phyloP scores from a whole-genome alignment of 2,888 invertebrate genomes.

The Fragum sueziense region DNA sequence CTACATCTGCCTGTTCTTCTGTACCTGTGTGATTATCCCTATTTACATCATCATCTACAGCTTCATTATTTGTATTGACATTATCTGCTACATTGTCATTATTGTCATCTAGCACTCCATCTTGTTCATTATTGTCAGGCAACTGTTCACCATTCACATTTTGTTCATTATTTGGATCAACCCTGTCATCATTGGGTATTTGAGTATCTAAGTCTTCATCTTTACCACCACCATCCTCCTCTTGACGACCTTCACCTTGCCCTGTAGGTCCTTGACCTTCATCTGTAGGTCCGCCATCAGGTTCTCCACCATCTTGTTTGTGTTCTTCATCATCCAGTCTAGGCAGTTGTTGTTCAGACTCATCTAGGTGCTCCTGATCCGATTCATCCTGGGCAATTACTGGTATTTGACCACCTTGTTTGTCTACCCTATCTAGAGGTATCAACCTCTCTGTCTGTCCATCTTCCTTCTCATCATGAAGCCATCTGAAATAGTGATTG shows the following conservation, averaged over 20 bases:
- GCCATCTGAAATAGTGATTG: constrained; percentile 54
- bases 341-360: not conserved
- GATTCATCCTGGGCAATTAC: not conserved
- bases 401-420: not conserved
- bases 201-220: too few species aligned
- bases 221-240: not conserved
- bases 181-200: too few species aligned
- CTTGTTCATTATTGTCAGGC: not conserved
- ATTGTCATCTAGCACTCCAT: not conserved
- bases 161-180: not conserved
- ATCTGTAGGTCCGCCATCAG: not conserved
- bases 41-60: too few species aligned
- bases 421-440: constrained; percentile 62
- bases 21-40: too few species aligned
- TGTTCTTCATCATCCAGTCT: not conserved
- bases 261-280: not conserved
- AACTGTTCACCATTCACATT: not conserved
- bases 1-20: not conserved
- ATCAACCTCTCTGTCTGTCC: constrained; percentile 68
- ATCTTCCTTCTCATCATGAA: constrained; percentile 71
- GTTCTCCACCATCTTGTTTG: not conserved
- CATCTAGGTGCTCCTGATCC: not conserved
- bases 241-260: not conserved
- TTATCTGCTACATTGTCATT: not conserved
- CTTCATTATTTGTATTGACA: not conserved